Base-by-base conservation (phyloP, 2,888 invertebrate species). In the Physocephala rufipes region DNA sequence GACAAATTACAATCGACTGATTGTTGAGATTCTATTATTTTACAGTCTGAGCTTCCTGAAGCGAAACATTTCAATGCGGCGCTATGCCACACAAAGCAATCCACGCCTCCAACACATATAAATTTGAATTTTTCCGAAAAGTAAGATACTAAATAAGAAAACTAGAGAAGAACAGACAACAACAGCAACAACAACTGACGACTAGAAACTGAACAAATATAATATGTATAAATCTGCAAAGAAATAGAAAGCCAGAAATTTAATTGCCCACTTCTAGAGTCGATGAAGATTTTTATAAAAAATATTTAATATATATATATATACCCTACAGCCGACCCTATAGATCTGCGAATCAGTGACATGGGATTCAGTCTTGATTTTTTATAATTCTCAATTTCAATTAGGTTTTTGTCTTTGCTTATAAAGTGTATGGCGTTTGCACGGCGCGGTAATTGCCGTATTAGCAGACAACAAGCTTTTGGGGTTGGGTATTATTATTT, bases 1-100 rank as follows among this genome's bases (percentile, higher is more conserved):
- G 71, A 71, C 71, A 66, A 71, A 59, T 66, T 71, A 61, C 53
- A 43, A 66, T 51, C 61, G 71, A 66, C 59, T 71, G 61, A 70
- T 43, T 28, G 61, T 58, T 36, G 68, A 51, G 47, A 63, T 63
- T 45, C 24, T 63, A 63, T 63, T 63, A 55, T 55, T 67, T 43
- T 67, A 13, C 66, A 55, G 30, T 67, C 36, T 55, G 26, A 19
- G 47, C 13, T 58, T 24, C 24, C 26, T 24, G 58, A 58, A 24
- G 24, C 58, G 58, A 58, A 49, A n/a, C 49, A 49, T n/a, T 36
- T 9, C 49, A 12, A 49, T 15, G 26, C 28, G 28, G 1, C 58
- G 58, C 16, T 24, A 26, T 28, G 58, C 28, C 24, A 26, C 12
- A 24, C 53, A 24, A 53, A 19, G 53, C 12, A 36, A 7, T 36